Base-by-base conservation (phyloP, 2,113 vertebrate genomes). In the Tympanuchus pallidicinctus region DNA sequence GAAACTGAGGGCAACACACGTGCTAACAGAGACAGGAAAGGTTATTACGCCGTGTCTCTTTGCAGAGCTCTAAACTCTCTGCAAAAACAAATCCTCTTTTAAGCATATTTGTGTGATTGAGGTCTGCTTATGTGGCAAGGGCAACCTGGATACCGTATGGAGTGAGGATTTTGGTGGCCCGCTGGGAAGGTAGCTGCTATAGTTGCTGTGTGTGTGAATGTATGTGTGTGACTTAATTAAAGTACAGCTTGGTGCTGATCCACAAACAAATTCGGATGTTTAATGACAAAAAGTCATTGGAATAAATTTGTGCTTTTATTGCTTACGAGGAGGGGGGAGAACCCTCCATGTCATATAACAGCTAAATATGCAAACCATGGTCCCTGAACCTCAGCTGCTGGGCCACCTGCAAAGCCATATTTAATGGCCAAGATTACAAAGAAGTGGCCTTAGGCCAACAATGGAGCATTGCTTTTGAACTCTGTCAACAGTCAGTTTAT, bases 341-440 rank as follows among this genome's bases (percentile, higher is more conserved):
- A 89, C 88, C 56, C 92, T 83, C 76, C 65, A 83, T 97, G 93
- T 95, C 97, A 73, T 96, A 94, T 94, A 95, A 97, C 97, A 96
- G 97, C 97, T 95, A 97, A 97, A 97, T 97, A 97, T 97, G 97
- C 97, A 98, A 97, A 98, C 95, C 79, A 56, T 93, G 97, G 97
- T 97, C 97, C 96, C 96, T 94, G 97, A 97, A 79, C 92, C 82
- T 94, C 95, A 96, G 97, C 96, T 93, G 97, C 89, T 73, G 92
- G 97, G 97, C 97, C 97, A 98, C 98, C 98, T 98, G 98, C 97
- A 97, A 97, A 97, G 96, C 96, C 96, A 91, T 77, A 96, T 97
- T 98, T 97, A 98, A 98, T 98, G 97, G 97, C 97, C 97, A 97
- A 92, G 96, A 97, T 98, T 97, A 98, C 98, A 98, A 98, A 98